A percentile compares a stretch with the other conserved stretches of the same genome.
Evolutionary conservation across 2,113 vertebrate species (phyloP).

Genomic region (Coptodon bakossiorum): DNA sequence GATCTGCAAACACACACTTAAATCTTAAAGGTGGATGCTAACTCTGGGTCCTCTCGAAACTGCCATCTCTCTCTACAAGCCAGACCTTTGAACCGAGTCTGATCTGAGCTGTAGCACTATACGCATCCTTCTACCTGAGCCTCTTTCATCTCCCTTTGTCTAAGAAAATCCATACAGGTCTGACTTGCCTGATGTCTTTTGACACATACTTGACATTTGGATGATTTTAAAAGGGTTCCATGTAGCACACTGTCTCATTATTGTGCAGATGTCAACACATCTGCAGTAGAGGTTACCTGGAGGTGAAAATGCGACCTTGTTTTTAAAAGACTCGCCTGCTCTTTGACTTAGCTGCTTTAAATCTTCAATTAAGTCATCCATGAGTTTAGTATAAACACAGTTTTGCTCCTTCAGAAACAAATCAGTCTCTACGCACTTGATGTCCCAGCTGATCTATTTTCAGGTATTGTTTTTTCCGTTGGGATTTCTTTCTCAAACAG

Average conservation of each 20-base stretch:
- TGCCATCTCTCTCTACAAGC: background rate
- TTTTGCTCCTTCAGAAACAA: background rate
- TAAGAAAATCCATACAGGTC: background rate
- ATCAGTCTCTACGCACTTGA: background rate
- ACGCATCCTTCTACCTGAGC: background rate
- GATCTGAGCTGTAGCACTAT: background rate
- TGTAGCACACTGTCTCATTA: background rate
- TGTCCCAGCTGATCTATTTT: background rate
- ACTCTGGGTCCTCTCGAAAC: background rate
- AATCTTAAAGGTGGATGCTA: background rate
- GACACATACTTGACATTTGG: constrained; percentile 2
- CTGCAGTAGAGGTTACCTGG: background rate
- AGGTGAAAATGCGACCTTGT: background rate
- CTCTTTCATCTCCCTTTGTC: background rate
- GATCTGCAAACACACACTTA: background rate
- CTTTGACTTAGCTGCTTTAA: background rate
- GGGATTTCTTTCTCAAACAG: background rate
- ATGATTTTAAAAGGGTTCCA: background rate
- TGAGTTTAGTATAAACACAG: background rate
- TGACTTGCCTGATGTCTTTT: background rate
- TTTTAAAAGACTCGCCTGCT: background rate
- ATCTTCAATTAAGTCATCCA: background rate
- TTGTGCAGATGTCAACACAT: background rate
- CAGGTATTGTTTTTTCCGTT: background rate
- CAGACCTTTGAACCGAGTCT: background rate